These are phyloP conservation scores for Trachurus trachurus DNA, from an alignment of 2,797 vertebrate species.

Conservation along the genomic window DNA sequence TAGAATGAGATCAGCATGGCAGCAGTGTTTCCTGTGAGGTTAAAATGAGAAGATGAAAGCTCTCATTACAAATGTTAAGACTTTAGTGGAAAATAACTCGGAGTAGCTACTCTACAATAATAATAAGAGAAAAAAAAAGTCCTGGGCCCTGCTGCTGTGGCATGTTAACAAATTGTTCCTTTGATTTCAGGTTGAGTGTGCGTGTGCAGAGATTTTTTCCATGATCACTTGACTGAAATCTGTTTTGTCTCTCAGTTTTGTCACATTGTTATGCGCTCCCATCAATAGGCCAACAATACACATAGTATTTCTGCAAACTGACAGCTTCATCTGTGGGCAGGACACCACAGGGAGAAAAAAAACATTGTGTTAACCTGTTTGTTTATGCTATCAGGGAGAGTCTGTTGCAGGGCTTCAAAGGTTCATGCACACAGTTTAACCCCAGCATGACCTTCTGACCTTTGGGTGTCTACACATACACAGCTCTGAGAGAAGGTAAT, in stretches of 20 bases:
- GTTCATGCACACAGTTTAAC: constrained; percentile 29
- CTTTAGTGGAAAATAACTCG: neutral
- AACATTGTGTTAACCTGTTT: neutral
- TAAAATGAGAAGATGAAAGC: constrained; percentile 9
- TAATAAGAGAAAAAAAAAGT: neutral
- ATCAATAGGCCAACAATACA: neutral
- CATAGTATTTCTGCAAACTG: neutral
- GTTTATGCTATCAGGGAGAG: neutral
- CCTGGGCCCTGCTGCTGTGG: neutral
- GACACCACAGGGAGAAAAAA: constrained; percentile 1
- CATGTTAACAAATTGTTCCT: neutral
- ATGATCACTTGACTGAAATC: neutral
- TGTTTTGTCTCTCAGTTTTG: neutral
- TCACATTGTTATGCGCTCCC: neutral
- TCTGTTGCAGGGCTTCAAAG: constrained; percentile 18
- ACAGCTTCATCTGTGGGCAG: neutral
- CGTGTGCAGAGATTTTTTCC: neutral
- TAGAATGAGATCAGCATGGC: constrained; percentile 34
- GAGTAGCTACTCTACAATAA: neutral
- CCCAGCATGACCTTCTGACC: constrained; percentile 47
- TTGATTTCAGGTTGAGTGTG: neutral
- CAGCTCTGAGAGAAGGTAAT: constrained; percentile 10
- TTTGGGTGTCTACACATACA: constrained; percentile 4
- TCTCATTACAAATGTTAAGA: constrained; percentile 5
- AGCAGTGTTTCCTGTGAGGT: constrained; percentile 8